Evolutionary conservation across 2,888 invertebrate genomes (phyloP).

Genomic region (Polyommatus iphigenia): DNA sequence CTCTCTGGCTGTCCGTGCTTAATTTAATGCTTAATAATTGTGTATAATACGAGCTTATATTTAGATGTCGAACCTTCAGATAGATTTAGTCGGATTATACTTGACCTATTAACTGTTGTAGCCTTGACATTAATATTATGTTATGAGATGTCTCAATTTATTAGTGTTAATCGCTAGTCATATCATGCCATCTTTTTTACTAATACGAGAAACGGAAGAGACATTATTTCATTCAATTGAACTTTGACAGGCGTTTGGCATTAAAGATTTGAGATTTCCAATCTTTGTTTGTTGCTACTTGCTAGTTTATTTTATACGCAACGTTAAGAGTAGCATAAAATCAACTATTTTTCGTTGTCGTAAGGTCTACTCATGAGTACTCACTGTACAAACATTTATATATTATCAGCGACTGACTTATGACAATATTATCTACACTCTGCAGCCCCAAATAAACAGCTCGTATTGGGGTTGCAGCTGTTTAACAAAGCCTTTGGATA

Average conservation of each 20-base stretch:
- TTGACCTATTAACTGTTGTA: neutral
- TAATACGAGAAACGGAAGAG: too few relatives aligned
- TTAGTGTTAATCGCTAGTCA: neutral
- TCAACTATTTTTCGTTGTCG: too few relatives aligned
- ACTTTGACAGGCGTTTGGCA: too few relatives aligned
- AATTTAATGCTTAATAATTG: too few relatives aligned
- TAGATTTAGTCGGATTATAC: neutral
- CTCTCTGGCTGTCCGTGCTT: neutral
- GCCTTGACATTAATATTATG: neutral
- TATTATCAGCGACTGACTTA: too few relatives aligned
- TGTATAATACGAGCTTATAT: too few relatives aligned
- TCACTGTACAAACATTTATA: too few relatives aligned
- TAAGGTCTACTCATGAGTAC: too few relatives aligned
- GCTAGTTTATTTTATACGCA: neutral
- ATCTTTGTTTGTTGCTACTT: neutral
- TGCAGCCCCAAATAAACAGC: neutral
- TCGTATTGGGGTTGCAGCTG: neutral
- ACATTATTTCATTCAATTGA: too few relatives aligned
- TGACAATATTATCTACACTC: too few relatives aligned
- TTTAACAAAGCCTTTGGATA: neutral
- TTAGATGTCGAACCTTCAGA: neutral
- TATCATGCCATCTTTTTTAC: too few relatives aligned
- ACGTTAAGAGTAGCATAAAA: too few relatives aligned
- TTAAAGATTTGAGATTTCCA: neutral
- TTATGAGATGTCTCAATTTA: neutral